Conservation (phyloP, 2,888 invertebrate species). For the Volucella zonaria region DNA sequence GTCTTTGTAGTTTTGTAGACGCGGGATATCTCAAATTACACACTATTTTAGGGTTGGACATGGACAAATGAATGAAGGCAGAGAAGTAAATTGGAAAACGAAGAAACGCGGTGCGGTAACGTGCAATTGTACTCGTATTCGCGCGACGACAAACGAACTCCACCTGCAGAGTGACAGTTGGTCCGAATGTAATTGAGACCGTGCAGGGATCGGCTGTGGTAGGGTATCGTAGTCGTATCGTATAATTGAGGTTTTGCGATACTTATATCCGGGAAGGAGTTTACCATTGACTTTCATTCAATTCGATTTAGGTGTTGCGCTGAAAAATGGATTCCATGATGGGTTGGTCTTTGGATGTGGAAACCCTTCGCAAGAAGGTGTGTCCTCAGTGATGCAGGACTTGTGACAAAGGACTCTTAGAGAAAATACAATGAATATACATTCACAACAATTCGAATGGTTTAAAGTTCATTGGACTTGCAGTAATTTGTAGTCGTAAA, state of each 20-base stretch:
- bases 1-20: background rate
- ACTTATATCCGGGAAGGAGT: conserved; percentile 65
- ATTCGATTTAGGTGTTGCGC: conserved; percentile 25
- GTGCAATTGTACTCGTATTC: conserved; percentile 49
- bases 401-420: background rate
- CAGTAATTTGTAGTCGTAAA: too few relatives aligned
- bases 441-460: too few relatives aligned
- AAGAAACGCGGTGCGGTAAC: conserved; percentile 1
- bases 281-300: conserved; percentile 28
- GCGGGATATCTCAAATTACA: conserved; percentile 58
- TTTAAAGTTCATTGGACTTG: too few relatives aligned
- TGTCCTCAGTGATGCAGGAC: conserved; percentile 18
- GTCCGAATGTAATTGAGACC: conserved; percentile 68
- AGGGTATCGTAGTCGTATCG: conserved; percentile 6
- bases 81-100: conserved; percentile 56
- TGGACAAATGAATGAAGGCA: conserved; percentile 60
- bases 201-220: conserved; percentile 36
- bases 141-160: conserved; percentile 37
- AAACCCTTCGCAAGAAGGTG: conserved; percentile 41
- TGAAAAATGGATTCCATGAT: conserved; percentile 58
- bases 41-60: conserved; percentile 42
- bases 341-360: conserved; percentile 47
- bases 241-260: conserved; percentile 40
- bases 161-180: conserved; percentile 73
- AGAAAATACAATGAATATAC: too few relatives aligned